These are phyloP conservation scores for Bicyclus anynana DNA, from an alignment of 1,140 invertebrate species.

Conservation along the genomic window DNA sequence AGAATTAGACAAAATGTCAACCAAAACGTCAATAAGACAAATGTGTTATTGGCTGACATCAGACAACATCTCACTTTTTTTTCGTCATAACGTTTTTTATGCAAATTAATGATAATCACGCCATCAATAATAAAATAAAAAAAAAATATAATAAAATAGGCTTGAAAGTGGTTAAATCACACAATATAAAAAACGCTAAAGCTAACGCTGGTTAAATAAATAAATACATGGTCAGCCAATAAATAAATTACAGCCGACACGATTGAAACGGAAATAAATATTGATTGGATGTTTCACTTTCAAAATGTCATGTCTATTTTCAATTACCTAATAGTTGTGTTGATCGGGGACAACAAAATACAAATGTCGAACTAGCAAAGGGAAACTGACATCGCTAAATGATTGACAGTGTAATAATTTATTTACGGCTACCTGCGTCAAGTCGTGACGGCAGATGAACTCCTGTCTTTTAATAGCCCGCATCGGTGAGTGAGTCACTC, in stretches of 20 bases:
- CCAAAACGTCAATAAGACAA: no score
- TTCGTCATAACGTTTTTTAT: no score
- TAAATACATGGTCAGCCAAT: no score
- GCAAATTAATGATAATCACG: no score
- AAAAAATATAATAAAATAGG: no score
- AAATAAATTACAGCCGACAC: background rate
- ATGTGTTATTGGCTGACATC: no score
- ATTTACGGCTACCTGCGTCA: conserved; percentile 36
- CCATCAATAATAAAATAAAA: no score
- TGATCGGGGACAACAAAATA: conserved; percentile 1
- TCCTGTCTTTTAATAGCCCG: conserved; percentile 52
- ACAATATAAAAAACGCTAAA: no score
- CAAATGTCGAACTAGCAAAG: conserved; percentile 7
- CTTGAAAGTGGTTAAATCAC: no score
- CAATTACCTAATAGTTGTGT: background rate
- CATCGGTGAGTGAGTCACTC: conserved; percentile 41
- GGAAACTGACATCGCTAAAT: conserved; percentile 8
- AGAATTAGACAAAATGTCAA: no score
- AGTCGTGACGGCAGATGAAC: conserved; percentile 45
- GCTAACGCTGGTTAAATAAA: no score
- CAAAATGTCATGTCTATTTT: background rate
- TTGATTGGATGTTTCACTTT: background rate
- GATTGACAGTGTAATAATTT: conserved; percentile 35
- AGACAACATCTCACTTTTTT: no score
- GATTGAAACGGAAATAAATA: conserved; percentile 1